phyloP scores from a whole-genome alignment of 2,113 vertebrate genomes.

The Zosterops pallidus region DNA sequence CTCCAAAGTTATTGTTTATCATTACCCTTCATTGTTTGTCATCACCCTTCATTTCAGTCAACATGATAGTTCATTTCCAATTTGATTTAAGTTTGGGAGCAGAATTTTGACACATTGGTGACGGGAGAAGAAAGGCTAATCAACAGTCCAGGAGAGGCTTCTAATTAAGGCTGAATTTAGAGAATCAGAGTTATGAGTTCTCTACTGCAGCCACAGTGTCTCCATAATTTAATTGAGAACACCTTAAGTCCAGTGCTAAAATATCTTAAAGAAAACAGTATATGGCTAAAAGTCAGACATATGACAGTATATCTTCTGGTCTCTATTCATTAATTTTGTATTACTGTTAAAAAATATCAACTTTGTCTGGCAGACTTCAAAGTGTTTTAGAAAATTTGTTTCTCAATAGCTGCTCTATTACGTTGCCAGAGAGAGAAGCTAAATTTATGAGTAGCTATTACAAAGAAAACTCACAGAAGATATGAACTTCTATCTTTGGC shows the following conservation, averaged over 20 bases:
- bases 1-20: constrained; percentile 67
- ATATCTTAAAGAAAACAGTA: neutral
- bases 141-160: neutral
- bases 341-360: neutral
- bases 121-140: constrained; percentile 31
- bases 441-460: constrained; percentile 47
- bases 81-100: constrained; percentile 54
- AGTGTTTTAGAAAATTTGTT: constrained; percentile 24
- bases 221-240: neutral
- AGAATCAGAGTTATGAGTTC: neutral
- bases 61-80: constrained; percentile 49
- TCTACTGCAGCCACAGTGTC: neutral
- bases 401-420: constrained; percentile 15
- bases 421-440: constrained; percentile 13
- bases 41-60: constrained; percentile 59
- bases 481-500: neutral
- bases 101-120: constrained; percentile 40
- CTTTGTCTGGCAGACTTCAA: constrained; percentile 26
- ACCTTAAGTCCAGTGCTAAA: neutral
- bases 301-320: neutral
- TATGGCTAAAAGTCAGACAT: neutral
- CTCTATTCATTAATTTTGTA: constrained; percentile 33
- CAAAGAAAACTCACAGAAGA: neutral
- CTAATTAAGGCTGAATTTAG: constrained; percentile 41
- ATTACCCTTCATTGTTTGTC: constrained; percentile 67